Evolutionary conservation across 2,888 invertebrate genomes (phyloP).

Genomic region (Cheilosia vernalis): DNA sequence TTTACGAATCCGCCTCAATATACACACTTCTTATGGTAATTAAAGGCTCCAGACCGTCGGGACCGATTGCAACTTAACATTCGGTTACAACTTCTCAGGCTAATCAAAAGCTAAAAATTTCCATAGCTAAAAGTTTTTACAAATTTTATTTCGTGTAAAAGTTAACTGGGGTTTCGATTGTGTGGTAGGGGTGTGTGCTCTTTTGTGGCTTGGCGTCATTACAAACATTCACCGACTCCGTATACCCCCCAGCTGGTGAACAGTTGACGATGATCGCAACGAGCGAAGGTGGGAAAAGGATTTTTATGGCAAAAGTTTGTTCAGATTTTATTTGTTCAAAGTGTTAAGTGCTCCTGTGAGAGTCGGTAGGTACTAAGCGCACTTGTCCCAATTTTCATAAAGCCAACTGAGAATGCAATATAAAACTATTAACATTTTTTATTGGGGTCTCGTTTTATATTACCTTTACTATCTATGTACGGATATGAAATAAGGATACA

Average conservation of each 20-base stretch:
- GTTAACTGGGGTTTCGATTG: slow-evolving; percentile 15
- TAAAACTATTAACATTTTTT: slow-evolving; percentile 54
- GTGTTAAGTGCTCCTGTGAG: slow-evolving; percentile 66
- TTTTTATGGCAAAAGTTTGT: slow-evolving; percentile 68
- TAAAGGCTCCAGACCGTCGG: slow-evolving; percentile 39
- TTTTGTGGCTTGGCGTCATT: slow-evolving; percentile 56
- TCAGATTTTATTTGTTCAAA: slow-evolving; percentile 55
- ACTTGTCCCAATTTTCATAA: slow-evolving; percentile 61
- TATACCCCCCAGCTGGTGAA: background rate
- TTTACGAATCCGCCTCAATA: background rate
- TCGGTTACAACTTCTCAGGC: slow-evolving; percentile 46
- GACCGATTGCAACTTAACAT: slow-evolving; percentile 48
- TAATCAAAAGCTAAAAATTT: slow-evolving; percentile 64
- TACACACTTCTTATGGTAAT: background rate
- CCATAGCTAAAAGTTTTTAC: slow-evolving; percentile 39
- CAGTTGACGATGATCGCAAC: slow-evolving; percentile 38
- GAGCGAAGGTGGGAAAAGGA: slow-evolving; percentile 64
- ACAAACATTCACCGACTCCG: slow-evolving; percentile 24
- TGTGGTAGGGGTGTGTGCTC: slow-evolving; percentile 7
- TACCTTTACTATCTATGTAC: slow-evolving; percentile 10
- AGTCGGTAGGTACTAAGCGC: slow-evolving; percentile 26
- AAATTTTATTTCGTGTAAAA: slow-evolving; percentile 46
- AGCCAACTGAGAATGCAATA: slow-evolving; percentile 45
- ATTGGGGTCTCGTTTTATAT: slow-evolving; percentile 33
- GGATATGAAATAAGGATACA: slow-evolving; percentile 40